Base-by-base conservation (phyloP, 2,888 invertebrate species). In the Xanthia togata region DNA sequence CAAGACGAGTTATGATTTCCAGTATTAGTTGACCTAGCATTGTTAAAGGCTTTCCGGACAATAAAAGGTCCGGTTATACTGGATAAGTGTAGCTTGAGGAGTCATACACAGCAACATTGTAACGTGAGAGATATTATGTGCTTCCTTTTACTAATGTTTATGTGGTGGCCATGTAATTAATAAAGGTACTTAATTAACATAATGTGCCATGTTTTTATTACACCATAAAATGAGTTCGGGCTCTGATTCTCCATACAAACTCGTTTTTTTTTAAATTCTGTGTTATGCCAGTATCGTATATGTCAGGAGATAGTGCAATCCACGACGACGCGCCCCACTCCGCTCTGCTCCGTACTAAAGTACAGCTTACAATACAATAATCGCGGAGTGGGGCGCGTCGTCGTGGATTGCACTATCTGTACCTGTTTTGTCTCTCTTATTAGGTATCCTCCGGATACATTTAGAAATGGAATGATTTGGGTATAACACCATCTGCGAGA, bases 81-180 rank as follows among this genome's bases (percentile, higher is more conserved):
- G 41, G 31, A n/a, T 0, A 2, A 0, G 0, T n/a, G 20, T 14
- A 68, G 44, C 31, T 44, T 68, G n/a, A 12, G 12, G 17, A 12
- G 2, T 70, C 11, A 8, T 14, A 20, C 1, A 17, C 3, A 8
- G 6, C 62, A 73, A 81, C 31, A 26, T 73, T 73, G 62, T 77
- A 63, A 55, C 20, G 17, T 47, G 11, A 60, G 59, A 35, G n/a
- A 38, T 26, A 20, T 47, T 38, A 44, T n/a, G 14, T 55, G 60
- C 3, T 38, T 44, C 20, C 1, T 81, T 74, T n/a, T 60, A 73
- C 26, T 47, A 55, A 81, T 76, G 47, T 67, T 82, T 76, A 67
- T 50, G 6, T 50, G 9, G 14, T n/a, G 3, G 35, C 31, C 9
- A 64, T 59, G 38, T 64, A 63, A 79, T 78, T 80, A 73, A 55